These are phyloP conservation scores for Eulithis testata DNA, from an alignment of 2,888 invertebrate genomes.

Conservation along the genomic window DNA sequence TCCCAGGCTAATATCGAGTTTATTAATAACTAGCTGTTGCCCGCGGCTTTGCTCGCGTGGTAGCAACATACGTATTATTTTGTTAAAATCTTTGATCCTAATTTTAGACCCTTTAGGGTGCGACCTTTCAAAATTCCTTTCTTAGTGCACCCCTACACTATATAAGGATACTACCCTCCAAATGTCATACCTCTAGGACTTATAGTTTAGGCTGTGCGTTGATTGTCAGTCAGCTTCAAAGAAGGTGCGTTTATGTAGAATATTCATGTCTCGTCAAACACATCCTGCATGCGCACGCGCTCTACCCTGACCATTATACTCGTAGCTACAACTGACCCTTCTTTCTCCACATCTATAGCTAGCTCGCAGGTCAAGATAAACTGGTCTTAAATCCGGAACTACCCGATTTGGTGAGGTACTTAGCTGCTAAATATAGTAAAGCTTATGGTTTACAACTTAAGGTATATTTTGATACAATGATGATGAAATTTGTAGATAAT, in stretches of 20 bases:
- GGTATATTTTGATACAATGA: slow-evolving; percentile 5
- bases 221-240: too few relatives aligned
- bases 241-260: background rate
- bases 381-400: slow-evolving; percentile 18
- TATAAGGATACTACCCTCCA: too few relatives aligned
- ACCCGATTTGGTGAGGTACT: slow-evolving; percentile 8
- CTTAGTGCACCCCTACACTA: too few relatives aligned
- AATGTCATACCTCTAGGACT: too few relatives aligned
- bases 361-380: slow-evolving; percentile 11
- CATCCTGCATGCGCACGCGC: slow-evolving; percentile 26
- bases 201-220: too few relatives aligned
- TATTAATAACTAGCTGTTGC: too few relatives aligned
- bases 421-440: background rate
- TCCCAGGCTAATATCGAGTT: too few relatives aligned
- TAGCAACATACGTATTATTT: too few relatives aligned
- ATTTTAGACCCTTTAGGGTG: too few relatives aligned
- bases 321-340: background rate
- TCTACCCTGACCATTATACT: slow-evolving; percentile 3
- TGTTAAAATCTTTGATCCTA: too few relatives aligned
- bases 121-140: too few relatives aligned
- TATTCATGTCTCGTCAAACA: slow-evolving; percentile 25
- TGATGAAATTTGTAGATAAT: slow-evolving; percentile 4
- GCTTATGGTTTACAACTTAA: slow-evolving; percentile 1
- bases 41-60: too few relatives aligned
- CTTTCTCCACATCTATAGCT: background rate